Conservation (phyloP, 2,797 vertebrate species). For the Menidia menidia region DNA sequence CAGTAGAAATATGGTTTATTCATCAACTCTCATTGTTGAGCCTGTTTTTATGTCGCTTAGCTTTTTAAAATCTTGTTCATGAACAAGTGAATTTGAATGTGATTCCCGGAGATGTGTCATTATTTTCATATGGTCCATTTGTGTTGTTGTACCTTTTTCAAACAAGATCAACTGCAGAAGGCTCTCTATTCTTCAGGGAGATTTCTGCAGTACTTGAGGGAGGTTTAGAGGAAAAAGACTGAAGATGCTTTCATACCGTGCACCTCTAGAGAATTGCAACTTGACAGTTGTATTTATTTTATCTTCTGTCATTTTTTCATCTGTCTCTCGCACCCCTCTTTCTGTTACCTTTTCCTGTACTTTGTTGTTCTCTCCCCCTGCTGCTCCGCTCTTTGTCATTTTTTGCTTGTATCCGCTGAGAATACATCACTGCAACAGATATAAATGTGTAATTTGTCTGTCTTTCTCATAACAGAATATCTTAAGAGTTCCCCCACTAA, state of each 20-base stretch:
- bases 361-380: conserved; percentile 28
- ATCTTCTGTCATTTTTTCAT: conserved; percentile 48
- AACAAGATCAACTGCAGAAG: conserved; percentile 70
- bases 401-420: conserved; percentile 50
- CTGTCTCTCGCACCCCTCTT: conserved; percentile 10
- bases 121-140: conserved; percentile 70
- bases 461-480: conserved; percentile 57
- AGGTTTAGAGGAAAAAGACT: conserved; percentile 61
- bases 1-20: conserved; percentile 3
- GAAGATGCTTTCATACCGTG: conserved; percentile 56
- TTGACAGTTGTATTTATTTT: conserved; percentile 65
- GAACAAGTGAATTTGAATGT: conserved; percentile 51
- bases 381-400: conserved; percentile 33
- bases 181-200: conserved; percentile 65
- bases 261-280: conserved; percentile 67
- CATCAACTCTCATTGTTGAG: conserved; percentile 1
- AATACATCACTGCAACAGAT: conserved; percentile 61
- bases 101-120: conserved; percentile 50
- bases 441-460: conserved; percentile 57
- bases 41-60: background rate
- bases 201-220: conserved; percentile 62
- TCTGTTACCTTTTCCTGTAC: conserved; percentile 28
- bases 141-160: conserved; percentile 70
- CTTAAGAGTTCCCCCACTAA: conserved; percentile 47
- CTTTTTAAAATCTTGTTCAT: conserved; percentile 25